phyloP scores from a whole-genome alignment of 2,113 vertebrate species.

The Heteronetta atricapilla region DNA sequence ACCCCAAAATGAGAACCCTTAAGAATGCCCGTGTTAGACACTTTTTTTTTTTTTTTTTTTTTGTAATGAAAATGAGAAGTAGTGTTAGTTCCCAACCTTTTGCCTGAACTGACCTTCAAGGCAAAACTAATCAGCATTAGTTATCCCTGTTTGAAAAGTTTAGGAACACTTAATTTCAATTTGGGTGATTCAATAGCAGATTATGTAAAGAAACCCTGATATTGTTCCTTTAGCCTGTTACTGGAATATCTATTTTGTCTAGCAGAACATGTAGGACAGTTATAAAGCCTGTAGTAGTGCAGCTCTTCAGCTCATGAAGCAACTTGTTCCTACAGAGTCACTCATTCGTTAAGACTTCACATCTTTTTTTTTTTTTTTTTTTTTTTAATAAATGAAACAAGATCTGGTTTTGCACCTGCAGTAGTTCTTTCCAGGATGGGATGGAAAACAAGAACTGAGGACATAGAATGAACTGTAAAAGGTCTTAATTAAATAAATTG shows the following conservation, averaged over 20 bases:
- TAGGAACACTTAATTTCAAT: not conserved
- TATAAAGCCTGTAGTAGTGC: not conserved
- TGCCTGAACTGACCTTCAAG: not conserved
- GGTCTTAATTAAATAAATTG: not conserved
- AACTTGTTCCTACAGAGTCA: not conserved
- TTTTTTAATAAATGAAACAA: not conserved
- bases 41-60: not conserved
- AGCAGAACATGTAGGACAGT: rapidly evolving
- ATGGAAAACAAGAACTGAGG: not conserved
- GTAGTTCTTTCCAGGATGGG: not conserved
- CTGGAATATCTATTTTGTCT: not conserved
- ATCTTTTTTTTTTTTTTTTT: not conserved
- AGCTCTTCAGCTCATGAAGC: not conserved
- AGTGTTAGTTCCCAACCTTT: not conserved
- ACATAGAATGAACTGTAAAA: not conserved
- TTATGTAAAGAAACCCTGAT: not conserved
- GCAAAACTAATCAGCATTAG: not conserved
- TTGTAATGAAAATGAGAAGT: not conserved
- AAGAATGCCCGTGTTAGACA: not conserved
- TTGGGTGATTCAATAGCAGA: not conserved
- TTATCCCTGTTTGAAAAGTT: not conserved
- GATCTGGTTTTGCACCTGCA: not conserved
- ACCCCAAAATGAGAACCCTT: not conserved
- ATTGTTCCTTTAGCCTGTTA: not conserved
- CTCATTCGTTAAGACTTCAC: not conserved